Conservation (phyloP, 1,140 invertebrate species). For the Solen grandis region DNA sequence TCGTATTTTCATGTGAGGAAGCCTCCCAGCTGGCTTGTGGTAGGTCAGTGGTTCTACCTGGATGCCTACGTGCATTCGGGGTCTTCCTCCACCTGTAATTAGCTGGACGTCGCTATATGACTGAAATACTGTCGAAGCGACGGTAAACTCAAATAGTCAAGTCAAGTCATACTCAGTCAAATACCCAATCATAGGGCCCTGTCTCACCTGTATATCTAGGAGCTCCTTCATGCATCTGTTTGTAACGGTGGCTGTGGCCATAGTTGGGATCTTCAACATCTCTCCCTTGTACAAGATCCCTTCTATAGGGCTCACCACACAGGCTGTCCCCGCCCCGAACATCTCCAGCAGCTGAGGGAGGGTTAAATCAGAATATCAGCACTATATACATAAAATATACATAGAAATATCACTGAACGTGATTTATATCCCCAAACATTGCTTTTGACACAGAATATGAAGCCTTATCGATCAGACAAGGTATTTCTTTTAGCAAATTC, state of each 20-base stretch:
- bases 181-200: neutral
- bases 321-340: slow-evolving; percentile 97
- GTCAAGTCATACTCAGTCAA: neutral
- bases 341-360: slow-evolving; percentile 90
- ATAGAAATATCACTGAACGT: neutral
- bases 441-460: too few species aligned
- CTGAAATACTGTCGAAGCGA: neutral
- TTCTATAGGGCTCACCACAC: slow-evolving; percentile 93
- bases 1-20: too few species aligned
- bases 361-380: neutral
- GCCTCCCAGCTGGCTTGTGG: too few species aligned
- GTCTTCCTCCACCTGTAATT: neutral
- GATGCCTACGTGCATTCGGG: neutral
- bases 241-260: slow-evolving; percentile 84
- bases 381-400: neutral
- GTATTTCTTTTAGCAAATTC: too few species aligned
- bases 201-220: slow-evolving; percentile 86
- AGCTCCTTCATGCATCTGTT: slow-evolving; percentile 87
- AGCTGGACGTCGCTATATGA: neutral
- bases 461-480: too few species aligned
- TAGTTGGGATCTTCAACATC: slow-evolving; percentile 82
- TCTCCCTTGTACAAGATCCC: slow-evolving; percentile 86
- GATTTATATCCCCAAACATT: too few species aligned
- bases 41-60: neutral
- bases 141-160: neutral